These are phyloP conservation scores for Eciton burchellii DNA, from an alignment of 1,140 invertebrate species.

Conservation along the genomic window DNA sequence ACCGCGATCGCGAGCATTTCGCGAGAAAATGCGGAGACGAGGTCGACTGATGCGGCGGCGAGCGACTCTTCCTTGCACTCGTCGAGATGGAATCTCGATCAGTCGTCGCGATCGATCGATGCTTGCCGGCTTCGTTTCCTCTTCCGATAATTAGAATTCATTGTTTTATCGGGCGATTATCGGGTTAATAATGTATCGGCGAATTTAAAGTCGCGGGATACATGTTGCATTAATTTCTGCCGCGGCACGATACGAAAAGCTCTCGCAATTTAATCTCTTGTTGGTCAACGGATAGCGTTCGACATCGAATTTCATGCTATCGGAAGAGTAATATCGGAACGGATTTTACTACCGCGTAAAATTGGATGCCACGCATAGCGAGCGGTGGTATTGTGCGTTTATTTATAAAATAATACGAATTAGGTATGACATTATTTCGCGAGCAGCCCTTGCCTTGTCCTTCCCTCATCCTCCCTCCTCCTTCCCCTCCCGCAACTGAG, in stretches of 20 bases:
- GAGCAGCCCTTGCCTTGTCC: background rate
- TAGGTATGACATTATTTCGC: constrained; percentile 41
- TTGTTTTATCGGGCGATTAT: background rate
- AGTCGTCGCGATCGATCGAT: background rate
- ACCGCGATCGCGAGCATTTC: no score
- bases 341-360: constrained; percentile 38
- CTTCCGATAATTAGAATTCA: background rate
- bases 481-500: background rate
- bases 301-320: constrained; percentile 53
- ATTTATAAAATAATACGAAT: constrained; percentile 57
- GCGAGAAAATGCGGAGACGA: background rate
- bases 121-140: no score
- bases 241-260: constrained; percentile 43
- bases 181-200: constrained; percentile 38
- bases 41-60: no score
- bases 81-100: background rate
- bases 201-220: constrained; percentile 27
- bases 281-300: constrained; percentile 48
- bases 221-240: constrained; percentile 51
- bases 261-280: constrained; percentile 61
- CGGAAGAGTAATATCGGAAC: constrained; percentile 56
- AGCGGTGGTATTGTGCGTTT: constrained; percentile 36
- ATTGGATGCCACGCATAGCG: constrained; percentile 45
- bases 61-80: no score
- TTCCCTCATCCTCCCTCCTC: no score